Base-by-base conservation (phyloP, 2,888 invertebrate species). In the Polyommatus iphigenia region DNA sequence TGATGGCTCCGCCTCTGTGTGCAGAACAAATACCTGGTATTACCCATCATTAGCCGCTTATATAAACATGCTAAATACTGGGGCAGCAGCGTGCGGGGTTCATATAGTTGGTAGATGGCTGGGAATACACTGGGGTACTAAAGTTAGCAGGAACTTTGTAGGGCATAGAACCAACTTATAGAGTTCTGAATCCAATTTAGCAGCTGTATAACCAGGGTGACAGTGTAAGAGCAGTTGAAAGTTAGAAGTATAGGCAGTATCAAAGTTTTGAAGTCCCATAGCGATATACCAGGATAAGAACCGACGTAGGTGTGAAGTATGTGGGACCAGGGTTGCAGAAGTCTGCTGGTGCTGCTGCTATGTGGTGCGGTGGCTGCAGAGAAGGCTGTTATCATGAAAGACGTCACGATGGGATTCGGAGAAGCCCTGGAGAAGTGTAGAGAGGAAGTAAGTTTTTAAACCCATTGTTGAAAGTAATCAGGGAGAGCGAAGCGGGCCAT, bases 401-500 rank as follows among this genome's bases (percentile, higher is more conserved):
- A 93, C 77, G 89, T 94, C 80, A 94, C 94, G 0, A 86, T 94
- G 2, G 94, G 94, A 10, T 94, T 93, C 80, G 94, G 94, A 2
- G 87, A 93, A 83, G 94, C 93, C 73, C 85, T 94, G 8, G 85
- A 92, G 32, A 86, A 87, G 79, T 94, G 94, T 83, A 85, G 93
- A 29, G 88, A 89, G 78, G 90, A 92, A 86, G 93, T 93, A 80
- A 82, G 84, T 76, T 59, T n/a, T 59, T 2, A 8, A n/a, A 54
- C 2, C 41, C 41, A 41, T 41, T 41, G 46, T 46, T 10, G 10
- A 46, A 46, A 41, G 41, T 41, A 41, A 10, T 24, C 24, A 24
- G 24, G 24, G 24, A 24, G 24, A 24, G 24, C 24, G 24, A 24
- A 24, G 24, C 24, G 24, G 2, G 24, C 24, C 1, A 1, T 24